Conservation (phyloP, 2,797 vertebrate genomes). For the Microctenopoma steveboyesi region DNA sequence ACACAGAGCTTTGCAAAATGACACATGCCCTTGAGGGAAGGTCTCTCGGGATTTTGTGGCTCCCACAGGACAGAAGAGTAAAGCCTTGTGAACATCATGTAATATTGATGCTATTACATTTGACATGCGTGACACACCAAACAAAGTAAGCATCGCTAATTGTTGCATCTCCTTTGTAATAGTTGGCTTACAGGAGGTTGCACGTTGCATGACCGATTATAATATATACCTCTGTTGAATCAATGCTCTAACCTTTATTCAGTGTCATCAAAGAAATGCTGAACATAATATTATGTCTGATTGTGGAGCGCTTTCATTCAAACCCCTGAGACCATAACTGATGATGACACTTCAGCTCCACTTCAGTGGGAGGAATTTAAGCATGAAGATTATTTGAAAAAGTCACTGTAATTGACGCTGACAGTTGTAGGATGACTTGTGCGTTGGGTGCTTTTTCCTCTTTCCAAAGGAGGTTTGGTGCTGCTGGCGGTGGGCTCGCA, state of each 20-base stretch:
- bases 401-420: conserved; percentile 67
- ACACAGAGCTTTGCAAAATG: conserved; percentile 22
- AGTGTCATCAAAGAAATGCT: conserved; percentile 12
- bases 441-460: conserved; percentile 57
- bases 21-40: conserved; percentile 30
- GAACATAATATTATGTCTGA: conserved; percentile 14
- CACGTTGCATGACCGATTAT: not conserved
- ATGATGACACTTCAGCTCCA: conserved; percentile 58
- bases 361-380: conserved; percentile 55
- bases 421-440: conserved; percentile 63
- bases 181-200: not conserved
- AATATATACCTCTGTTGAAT: not conserved
- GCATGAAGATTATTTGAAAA: conserved; percentile 64
- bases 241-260: not conserved
- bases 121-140: conserved; percentile 31
- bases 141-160: conserved; percentile 12
- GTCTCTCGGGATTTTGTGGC: conserved; percentile 34
- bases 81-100: conserved; percentile 38
- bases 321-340: conserved; percentile 35
- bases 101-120: conserved; percentile 48
- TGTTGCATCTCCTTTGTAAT: conserved; percentile 9
- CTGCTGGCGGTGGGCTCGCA: conserved; percentile 53
- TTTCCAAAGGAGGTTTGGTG: conserved; percentile 67
- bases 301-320: conserved; percentile 27
- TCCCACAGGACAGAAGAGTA: conserved; percentile 35